phyloP scores from a whole-genome alignment of 2,113 vertebrate species.

The Larimichthys polyactis region DNA sequence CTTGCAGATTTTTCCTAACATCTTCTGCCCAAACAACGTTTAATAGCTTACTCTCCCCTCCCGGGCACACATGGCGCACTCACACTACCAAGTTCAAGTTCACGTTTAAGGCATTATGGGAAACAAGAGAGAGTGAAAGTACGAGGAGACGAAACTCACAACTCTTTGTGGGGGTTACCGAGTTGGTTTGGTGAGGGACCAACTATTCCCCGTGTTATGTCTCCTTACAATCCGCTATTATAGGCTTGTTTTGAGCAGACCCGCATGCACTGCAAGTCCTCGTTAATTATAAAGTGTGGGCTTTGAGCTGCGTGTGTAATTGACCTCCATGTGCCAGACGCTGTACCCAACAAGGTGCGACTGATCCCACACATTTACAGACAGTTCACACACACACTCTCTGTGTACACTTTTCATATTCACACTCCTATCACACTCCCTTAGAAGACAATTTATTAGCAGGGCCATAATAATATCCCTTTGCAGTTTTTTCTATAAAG shows the following conservation, averaged over 20 bases:
- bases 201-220: slow-evolving; percentile 68
- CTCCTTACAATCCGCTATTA: slow-evolving; percentile 55
- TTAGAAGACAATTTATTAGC: not conserved
- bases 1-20: slow-evolving; percentile 47
- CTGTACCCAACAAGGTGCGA: slow-evolving; percentile 46
- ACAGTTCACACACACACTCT: slow-evolving; percentile 3
- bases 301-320: slow-evolving; percentile 40
- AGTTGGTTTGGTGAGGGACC: slow-evolving; percentile 61
- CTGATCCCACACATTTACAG: slow-evolving; percentile 30
- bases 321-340: slow-evolving; percentile 46
- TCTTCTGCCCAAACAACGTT: slow-evolving; percentile 55
- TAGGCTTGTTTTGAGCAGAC: slow-evolving; percentile 55
- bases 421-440: not conserved
- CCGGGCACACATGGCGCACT: slow-evolving; percentile 50
- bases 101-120: slow-evolving; percentile 56
- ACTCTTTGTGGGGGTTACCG: slow-evolving; percentile 36
- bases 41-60: slow-evolving; percentile 43
- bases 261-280: slow-evolving; percentile 43
- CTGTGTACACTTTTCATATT: slow-evolving; percentile 22
- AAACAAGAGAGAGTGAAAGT: slow-evolving; percentile 42
- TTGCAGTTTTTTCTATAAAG: not conserved
- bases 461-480: not conserved
- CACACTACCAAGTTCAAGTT: slow-evolving; percentile 58
- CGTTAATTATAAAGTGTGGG: slow-evolving; percentile 51
- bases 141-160: slow-evolving; percentile 45